These are phyloP conservation scores for Bembecia ichneumoniformis DNA, from an alignment of 2,888 invertebrate genomes.

Conservation along the genomic window DNA sequence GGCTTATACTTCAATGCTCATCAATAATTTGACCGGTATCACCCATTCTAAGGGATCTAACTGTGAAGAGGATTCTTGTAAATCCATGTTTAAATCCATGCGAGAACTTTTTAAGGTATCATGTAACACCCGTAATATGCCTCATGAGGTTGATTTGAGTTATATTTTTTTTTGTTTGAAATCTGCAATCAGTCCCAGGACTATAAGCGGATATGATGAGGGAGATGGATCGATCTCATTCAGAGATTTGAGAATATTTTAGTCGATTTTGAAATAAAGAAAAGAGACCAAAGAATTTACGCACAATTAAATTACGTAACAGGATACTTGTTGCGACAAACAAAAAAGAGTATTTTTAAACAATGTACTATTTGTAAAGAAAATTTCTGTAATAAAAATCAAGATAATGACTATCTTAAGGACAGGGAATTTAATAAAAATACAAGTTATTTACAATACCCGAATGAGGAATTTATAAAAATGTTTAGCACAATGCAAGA, in stretches of 20 bases:
- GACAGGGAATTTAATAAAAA: not conserved
- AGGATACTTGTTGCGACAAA: not conserved
- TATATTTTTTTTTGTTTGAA: no score
- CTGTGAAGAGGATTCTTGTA: slow-evolving; percentile 4
- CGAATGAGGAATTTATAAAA: not conserved
- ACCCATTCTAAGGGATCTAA: slow-evolving; percentile 3
- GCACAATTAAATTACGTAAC: not conserved
- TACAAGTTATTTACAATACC: not conserved
- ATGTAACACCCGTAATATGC: not conserved
- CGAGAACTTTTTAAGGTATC: not conserved
- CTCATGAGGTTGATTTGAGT: not conserved
- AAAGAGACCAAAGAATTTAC: no score
- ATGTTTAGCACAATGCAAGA: not conserved
- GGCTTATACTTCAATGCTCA: slow-evolving; percentile 2
- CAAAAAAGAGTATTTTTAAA: not conserved
- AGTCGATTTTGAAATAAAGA: not conserved
- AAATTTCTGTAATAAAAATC: not conserved
- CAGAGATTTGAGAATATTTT: not conserved
- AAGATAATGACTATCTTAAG: not conserved
- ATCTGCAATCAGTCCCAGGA: no score
- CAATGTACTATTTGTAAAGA: not conserved
- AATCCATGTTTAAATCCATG: not conserved
- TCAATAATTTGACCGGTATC: slow-evolving; percentile 5
- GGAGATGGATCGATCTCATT: no score
- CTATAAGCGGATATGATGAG: no score